These are phyloP conservation scores for Tuta absoluta DNA, from an alignment of 2,888 invertebrate genomes.

Conservation along the genomic window DNA sequence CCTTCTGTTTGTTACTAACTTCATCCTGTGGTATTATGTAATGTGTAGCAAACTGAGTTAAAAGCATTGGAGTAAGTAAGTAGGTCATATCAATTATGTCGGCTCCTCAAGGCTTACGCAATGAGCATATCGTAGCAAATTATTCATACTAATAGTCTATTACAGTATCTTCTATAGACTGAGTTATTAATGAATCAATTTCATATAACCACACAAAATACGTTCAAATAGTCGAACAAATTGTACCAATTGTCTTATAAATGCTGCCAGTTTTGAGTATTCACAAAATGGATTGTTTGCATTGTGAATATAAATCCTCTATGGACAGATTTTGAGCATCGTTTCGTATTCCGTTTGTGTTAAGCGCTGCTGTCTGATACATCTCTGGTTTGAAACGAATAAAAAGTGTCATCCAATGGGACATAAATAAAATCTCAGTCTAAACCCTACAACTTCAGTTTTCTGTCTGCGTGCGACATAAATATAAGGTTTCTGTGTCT, in stretches of 20 bases:
- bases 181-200: background rate
- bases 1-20: no score
- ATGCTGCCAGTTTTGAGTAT: background rate
- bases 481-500: no score
- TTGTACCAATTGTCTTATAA: background rate
- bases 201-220: background rate
- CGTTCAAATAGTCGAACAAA: background rate
- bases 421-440: no score
- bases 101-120: background rate
- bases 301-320: background rate
- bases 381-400: no score
- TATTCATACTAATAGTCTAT: constrained; percentile 5
- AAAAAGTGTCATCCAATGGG: background rate
- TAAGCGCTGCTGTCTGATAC: background rate
- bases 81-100: background rate
- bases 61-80: background rate
- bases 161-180: background rate
- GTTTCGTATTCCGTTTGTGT: background rate
- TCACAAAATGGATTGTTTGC: constrained; percentile 1
- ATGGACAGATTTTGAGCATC: background rate
- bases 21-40: no score
- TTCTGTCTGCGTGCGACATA: no score
- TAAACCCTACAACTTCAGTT: background rate
- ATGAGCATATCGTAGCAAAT: background rate
- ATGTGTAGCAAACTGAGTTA: no score